phyloP scores from a whole-genome alignment of 1,140 invertebrate species.

The Trichogramma pretiosum region DNA sequence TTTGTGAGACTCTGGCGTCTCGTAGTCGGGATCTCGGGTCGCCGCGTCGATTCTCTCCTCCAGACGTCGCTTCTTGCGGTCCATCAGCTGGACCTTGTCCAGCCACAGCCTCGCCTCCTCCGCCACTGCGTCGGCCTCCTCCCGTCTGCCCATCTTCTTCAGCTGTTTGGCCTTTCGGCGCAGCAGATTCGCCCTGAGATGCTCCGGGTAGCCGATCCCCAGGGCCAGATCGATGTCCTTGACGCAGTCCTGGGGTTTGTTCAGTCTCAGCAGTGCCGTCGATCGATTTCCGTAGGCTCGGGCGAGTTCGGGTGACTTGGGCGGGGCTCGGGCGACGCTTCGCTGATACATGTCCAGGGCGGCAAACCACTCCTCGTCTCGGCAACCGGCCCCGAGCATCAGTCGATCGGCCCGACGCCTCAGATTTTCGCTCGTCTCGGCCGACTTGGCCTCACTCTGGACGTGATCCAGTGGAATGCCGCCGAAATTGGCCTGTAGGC shows the following conservation, averaged over 20 bases:
- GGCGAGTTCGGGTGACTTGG: constrained; percentile 48
- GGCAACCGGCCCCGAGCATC: background rate
- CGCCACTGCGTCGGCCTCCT: constrained; percentile 1
- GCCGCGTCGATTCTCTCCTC: constrained; percentile 8
- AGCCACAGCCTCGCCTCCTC: constrained; percentile 11
- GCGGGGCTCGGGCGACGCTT: constrained; percentile 50
- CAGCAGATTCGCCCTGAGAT: constrained; percentile 25
- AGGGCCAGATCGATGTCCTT: constrained; percentile 36
- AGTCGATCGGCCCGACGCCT: too few species aligned
- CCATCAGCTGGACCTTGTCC: constrained; percentile 1
- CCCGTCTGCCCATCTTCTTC: constrained; percentile 12
- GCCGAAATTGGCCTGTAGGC: too few species aligned
- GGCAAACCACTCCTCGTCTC: too few species aligned
- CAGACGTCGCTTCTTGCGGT: constrained; percentile 4
- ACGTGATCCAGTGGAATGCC: too few species aligned
- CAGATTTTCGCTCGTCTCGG: too few species aligned
- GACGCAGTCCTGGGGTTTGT: constrained; percentile 54
- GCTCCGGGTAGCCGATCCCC: constrained; percentile 24
- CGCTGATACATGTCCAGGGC: too few species aligned
- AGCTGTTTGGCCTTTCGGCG: constrained; percentile 23
- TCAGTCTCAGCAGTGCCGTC: constrained; percentile 54
- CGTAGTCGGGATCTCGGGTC: background rate
- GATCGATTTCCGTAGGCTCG: constrained; percentile 66
- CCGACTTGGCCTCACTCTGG: too few species aligned
- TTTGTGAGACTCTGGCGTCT: background rate